These are phyloP conservation scores for Hypotaenidia okinawae DNA, from an alignment of 2,797 vertebrate species.

Conservation along the genomic window DNA sequence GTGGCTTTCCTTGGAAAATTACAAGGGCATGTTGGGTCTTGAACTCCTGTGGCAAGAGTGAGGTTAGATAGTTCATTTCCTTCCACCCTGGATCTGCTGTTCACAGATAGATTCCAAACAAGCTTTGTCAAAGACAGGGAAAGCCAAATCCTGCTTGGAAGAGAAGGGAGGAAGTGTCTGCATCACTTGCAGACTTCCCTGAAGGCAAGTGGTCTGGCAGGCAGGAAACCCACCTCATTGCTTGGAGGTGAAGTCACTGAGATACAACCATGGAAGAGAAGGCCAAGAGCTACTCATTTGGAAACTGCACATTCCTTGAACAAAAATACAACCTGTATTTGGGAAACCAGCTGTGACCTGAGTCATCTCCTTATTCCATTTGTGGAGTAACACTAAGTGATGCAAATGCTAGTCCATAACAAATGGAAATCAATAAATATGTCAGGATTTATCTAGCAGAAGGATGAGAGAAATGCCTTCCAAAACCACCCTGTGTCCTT, in stretches of 20 bases:
- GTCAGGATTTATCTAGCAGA: conserved; percentile 22
- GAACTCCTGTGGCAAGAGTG: neutral
- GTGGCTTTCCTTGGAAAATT: neutral
- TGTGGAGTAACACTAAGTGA: conserved; percentile 26
- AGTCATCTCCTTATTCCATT: conserved; percentile 50
- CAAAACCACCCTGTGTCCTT: neutral
- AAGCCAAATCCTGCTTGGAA: neutral
- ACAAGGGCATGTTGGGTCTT: neutral
- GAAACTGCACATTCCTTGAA: neutral
- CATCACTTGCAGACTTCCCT: neutral
- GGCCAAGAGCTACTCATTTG: neutral
- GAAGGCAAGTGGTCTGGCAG: neutral
- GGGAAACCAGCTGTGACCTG: conserved; percentile 49
- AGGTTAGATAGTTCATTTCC: neutral
- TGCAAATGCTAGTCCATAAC: neutral
- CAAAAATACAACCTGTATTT: neutral
- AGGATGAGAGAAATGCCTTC: conserved; percentile 1
- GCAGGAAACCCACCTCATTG: conserved; percentile 26
- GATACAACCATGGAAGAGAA: neutral
- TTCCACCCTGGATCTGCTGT: neutral
- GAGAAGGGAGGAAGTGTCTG: neutral
- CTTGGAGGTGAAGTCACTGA: conserved; percentile 32
- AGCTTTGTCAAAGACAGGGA: neutral
- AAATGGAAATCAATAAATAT: conserved; percentile 54
- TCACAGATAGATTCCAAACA: neutral